Evolutionary conservation across 2,113 vertebrate genomes (phyloP).

Genomic region (Baryphthengus martii): DNA sequence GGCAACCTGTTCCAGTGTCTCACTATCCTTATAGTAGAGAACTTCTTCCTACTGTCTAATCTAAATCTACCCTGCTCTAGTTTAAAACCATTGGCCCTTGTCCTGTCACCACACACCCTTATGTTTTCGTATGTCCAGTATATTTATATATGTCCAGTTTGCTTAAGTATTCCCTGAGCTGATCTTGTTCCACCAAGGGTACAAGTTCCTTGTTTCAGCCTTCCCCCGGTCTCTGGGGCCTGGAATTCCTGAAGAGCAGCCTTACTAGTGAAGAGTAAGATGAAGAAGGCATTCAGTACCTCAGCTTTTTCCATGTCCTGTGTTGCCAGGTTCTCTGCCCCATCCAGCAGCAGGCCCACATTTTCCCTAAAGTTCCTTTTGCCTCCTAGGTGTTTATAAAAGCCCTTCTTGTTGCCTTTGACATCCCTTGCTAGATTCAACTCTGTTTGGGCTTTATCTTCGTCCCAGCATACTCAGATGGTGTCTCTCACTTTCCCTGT

Average conservation of each 20-base stretch:
- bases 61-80: no score
- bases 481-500: neutral
- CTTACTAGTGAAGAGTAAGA: neutral
- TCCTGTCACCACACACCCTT: no score
- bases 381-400: neutral
- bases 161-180: neutral
- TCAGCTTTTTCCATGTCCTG: neutral
- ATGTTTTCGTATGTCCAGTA: no score
- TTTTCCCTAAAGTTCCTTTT: neutral
- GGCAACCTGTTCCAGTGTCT: no score
- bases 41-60: no score
- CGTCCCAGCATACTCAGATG: neutral
- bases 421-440: neutral
- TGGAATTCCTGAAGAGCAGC: neutral
- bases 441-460: neutral
- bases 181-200: neutral
- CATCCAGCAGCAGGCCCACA: neutral
- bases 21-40: no score
- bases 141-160: neutral
- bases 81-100: no score
- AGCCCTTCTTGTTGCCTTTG: neutral
- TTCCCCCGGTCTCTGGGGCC: neutral
- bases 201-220: neutral
- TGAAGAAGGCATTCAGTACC: neutral
- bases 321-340: neutral